Evolutionary conservation across 2,888 invertebrate genomes (phyloP), one percentile per base, ranked within the genome.

Genomic region (Noctua janthe): DNA sequence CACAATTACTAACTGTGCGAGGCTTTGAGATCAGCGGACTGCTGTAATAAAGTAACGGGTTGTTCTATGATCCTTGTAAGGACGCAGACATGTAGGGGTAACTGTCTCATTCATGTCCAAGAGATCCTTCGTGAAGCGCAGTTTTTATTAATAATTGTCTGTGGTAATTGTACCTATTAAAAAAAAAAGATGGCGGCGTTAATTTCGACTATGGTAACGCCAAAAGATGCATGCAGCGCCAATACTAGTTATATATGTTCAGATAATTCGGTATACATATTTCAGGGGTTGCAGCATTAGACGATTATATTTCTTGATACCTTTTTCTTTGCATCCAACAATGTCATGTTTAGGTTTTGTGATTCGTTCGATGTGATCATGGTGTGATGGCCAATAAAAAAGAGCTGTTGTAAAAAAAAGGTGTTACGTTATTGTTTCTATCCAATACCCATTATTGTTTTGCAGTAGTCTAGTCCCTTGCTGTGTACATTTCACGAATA

Each of bases 1-100:
- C 77, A 74, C 72, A 78, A 83, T 85, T 87, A 86, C 84, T 82
- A 84, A 78, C 74, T 78, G 79, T 69, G 39, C 54, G 76, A 43
- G 67, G 72, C 80, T 81, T 72, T 66, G 73, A 81, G 79, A 74
- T 64, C 47, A 79, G 78, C 72, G 71, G 66, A 62, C 72, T 72
- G 43, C 62, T 82, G 49, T 62, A n/a, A 73, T 69, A 56, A 49
- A n/a, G 20, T 80, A 77, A 86, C 69, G 73, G 47, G 43, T 23
- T 10, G 7, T 29, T 29, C 69, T 69, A n/a, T 47, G 15, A 69
- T 17, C 69, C 47, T 4, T 69, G n/a, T 69, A 47, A 47, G 69
- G 43, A 17, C 11, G 15, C 47, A 47, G 47, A 47, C 10, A 47
- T 47, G 17, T 47, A n/a, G 69, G 8, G n/a, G 2, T 69, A 69